Evolutionary conservation across 2,113 vertebrate genomes (phyloP), one percentile per base, ranked within the genome.

Genomic region (Dipodomys merriami): DNA sequence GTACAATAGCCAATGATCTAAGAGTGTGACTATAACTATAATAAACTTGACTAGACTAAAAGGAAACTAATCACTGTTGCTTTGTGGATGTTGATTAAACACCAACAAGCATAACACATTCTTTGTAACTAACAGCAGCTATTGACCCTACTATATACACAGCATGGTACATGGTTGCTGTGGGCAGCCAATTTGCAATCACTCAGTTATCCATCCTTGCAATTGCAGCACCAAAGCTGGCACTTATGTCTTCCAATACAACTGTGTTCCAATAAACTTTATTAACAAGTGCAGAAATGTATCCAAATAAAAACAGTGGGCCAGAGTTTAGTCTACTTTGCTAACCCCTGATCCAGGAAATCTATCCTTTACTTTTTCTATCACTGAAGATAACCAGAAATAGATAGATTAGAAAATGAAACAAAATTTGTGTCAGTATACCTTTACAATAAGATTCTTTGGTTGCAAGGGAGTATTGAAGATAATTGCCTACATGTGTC

Each of bases 381-480:
- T 69, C 3, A 73, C 25, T 62, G 69, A 57, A 68, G 33, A 44
- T 46, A 74, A 53, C 44, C 46, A 79, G 23, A 86, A 49, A 86
- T 62, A 16, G 53, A 16, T 57, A 57, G 53, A 57, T 16, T 57
- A 16, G 15, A 57, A 57, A 49, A 49, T 49, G 2, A 49, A 49
- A 49, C 49, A 49, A 57, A 57, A 57, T 16, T 57, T 64, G 20
- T 33, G 18, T 7, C 22, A 87, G 23, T 69, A 1, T 49, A 20
- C 20, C 7, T 60, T 72, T 13, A n/a, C 2, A 39, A 1, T 86
- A 78, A 68, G 4, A 86, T 60, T 1, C 2, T 72, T 94, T 86
- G 5, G 73, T 68, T 76, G 80, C 1, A 81, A 90, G 27, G 5
- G 20, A 81, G 91, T 91, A 69, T 81, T 88, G 72, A 84, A 90